Evolutionary conservation across 2,113 vertebrate species (phyloP).

Genomic region (Myiagra hebetior): DNA sequence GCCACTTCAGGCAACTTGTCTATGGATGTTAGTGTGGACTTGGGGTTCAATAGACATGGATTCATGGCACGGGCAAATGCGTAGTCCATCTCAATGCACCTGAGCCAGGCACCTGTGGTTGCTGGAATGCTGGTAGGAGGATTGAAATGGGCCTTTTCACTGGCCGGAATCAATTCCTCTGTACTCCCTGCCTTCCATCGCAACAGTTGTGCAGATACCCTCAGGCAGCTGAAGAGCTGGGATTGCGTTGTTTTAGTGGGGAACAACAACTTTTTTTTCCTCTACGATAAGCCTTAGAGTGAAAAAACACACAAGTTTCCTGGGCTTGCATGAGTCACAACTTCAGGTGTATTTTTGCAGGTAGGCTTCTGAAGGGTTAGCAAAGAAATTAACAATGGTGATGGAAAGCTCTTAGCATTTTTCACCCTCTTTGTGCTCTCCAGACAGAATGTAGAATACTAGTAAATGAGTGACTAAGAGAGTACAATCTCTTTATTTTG

Average conservation of each 20-base stretch:
- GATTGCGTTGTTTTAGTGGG: background rate
- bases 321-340: background rate
- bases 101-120: background rate
- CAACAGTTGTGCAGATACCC: background rate
- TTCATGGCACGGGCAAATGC: rapidly evolving
- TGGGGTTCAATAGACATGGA: background rate
- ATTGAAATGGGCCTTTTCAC: background rate
- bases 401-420: background rate
- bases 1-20: background rate
- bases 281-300: background rate
- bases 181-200: background rate
- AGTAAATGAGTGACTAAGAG: background rate
- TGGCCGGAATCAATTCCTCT: background rate
- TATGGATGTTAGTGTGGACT: background rate
- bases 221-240: background rate
- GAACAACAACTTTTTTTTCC: background rate
- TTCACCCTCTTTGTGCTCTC: background rate
- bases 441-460: background rate
- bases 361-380: background rate
- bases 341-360: background rate
- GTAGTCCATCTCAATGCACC: rapidly evolving
- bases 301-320: background rate
- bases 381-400: background rate
- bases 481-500: background rate
- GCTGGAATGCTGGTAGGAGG: background rate